Base-by-base conservation (phyloP, 1,140 invertebrate genomes). In the Lepidostoma basale region DNA sequence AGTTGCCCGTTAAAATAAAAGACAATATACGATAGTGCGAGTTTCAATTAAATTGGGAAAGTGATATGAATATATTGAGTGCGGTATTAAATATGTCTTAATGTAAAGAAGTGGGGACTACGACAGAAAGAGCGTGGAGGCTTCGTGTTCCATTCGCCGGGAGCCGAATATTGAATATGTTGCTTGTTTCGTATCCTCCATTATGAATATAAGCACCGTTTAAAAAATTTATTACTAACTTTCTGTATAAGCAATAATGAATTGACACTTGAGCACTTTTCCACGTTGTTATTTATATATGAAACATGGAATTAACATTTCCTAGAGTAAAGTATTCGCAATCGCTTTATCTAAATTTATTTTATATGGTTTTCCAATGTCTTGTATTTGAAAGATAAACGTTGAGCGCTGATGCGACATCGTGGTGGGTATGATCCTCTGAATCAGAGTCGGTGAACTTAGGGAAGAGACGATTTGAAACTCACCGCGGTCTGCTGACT, bases 191-290 rank as follows among this genome's bases (percentile, higher is more conserved):
- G 30, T 33, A 30, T 54, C 49, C 20, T 54, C 26, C 49, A 33
- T 54, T 54, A 54, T 54, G 49, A 54, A 54, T 54, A 54, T 28
- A 52, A 54, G 49, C 49, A 54, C 49, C 49, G 23, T 54, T 49
- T 54, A 54, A 28, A 28, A 28, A 16, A 16, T 54, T 54, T 54
- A 54, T 54, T 54, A 54, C 49, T 54, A 54, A 54, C 49, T 54
- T 30, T 54, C 49, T 54, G 49, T 54, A 54, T 54, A 54, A 54
- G 49, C 49, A 54, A 54, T 54, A 54, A 54, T 54, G 49, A 54
- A 54, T 54, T 54, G 49, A 54, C 49, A 28, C 49, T 54, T 54
- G 49, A 54, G 49, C 49, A 54, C 49, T 30, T 54, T 49, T 54
- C 49, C 49, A 54, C 49, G 3, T 54, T 28, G 49, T 54, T 28